phyloP scores from a whole-genome alignment of 2,888 invertebrate genomes.

The Ametastegia equiseti region DNA sequence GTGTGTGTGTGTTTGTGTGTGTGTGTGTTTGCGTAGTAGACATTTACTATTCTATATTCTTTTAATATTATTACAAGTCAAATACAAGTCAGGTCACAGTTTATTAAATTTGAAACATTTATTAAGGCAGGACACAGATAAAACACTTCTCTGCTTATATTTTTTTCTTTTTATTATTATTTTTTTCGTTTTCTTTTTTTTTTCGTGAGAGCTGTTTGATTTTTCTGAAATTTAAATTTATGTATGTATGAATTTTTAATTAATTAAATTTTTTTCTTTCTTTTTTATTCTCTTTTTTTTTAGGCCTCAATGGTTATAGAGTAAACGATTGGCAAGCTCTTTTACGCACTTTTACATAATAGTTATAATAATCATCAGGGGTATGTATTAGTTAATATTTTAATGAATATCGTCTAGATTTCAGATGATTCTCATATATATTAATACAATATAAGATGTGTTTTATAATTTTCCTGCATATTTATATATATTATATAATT shows the following conservation, averaged over 20 bases:
- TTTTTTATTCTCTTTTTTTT: slow-evolving; percentile 20
- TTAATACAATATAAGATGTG: slow-evolving; percentile 32
- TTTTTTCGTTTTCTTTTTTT: background rate
- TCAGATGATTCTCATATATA: slow-evolving; percentile 29
- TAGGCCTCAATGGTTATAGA: slow-evolving; percentile 40
- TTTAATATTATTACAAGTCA: slow-evolving; percentile 48
- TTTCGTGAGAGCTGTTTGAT: background rate
- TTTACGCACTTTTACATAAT: slow-evolving; percentile 31
- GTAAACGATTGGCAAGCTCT: slow-evolving; percentile 36
- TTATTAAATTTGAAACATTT: slow-evolving; percentile 65
- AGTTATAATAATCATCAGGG: too few species aligned
- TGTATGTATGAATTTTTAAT: slow-evolving; percentile 38
- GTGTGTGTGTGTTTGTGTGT: slow-evolving; percentile 13
- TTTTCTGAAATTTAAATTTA: slow-evolving; percentile 20
- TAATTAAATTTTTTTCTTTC: slow-evolving; percentile 14
- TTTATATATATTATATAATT: slow-evolving; percentile 51
- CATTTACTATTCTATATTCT: slow-evolving; percentile 48
- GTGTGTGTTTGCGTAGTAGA: slow-evolving; percentile 11
- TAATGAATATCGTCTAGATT: background rate
- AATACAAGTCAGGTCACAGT: slow-evolving; percentile 62
- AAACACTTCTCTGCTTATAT: slow-evolving; percentile 47
- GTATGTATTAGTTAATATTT: background rate
- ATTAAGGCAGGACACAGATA: slow-evolving; percentile 46
- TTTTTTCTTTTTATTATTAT: slow-evolving; percentile 25
- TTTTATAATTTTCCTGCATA: slow-evolving; percentile 43